These are phyloP conservation scores for Leptinotarsa tumamoca DNA, from an alignment of 2,888 invertebrate species.

Conservation along the genomic window DNA sequence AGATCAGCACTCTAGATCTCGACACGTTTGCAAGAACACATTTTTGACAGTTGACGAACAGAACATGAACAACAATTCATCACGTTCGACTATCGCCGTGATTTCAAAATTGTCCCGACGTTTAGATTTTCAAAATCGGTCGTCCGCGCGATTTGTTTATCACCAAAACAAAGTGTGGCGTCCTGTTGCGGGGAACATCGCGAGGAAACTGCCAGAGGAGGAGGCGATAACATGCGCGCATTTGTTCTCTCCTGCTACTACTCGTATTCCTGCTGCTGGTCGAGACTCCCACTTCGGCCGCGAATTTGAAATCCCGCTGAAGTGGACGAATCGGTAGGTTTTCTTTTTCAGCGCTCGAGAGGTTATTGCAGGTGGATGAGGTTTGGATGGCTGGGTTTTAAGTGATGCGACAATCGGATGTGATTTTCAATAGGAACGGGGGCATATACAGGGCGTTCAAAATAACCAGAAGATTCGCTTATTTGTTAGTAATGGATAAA, in stretches of 20 bases:
- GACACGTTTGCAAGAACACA: conserved; percentile 7
- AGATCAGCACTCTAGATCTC: not conserved
- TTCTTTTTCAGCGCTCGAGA: conserved; percentile 42
- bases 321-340: conserved; percentile 51
- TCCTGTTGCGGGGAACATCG: conserved; percentile 61
- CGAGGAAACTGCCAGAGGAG: conserved; percentile 63
- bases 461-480: too few relatives aligned
- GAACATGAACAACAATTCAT: not conserved
- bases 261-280: conserved; percentile 63
- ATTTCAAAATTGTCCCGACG: conserved; percentile 17
- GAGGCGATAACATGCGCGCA: conserved; percentile 45
- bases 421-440: too few relatives aligned
- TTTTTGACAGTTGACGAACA: too few relatives aligned
- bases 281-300: conserved; percentile 62
- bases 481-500: too few relatives aligned
- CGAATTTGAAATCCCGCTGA: conserved; percentile 58
- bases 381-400: not conserved
- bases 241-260: conserved; percentile 47
- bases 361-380: conserved; percentile 7
- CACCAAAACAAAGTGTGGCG: conserved; percentile 48
- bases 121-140: too few relatives aligned
- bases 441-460: too few relatives aligned
- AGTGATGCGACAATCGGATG: too few relatives aligned
- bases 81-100: not conserved
- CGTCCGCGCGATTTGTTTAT: conserved; percentile 14